phyloP scores from a whole-genome alignment of 2,113 vertebrate genomes.

The Pandion haliaetus region DNA sequence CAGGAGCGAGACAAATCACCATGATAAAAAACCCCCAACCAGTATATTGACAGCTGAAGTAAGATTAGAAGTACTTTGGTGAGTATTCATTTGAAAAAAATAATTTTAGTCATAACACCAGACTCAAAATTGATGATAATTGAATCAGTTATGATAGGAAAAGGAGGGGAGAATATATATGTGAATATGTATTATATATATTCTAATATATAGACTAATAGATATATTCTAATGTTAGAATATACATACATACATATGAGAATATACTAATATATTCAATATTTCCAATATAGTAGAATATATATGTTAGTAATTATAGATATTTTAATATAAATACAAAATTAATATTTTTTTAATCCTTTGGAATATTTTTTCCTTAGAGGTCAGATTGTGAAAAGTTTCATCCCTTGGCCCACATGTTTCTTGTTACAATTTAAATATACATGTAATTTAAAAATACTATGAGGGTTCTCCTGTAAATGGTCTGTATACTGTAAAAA shows the following conservation, averaged over 20 bases:
- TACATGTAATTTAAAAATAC: conserved; percentile 19
- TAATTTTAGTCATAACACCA: not conserved
- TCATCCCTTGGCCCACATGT: not conserved
- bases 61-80: not conserved
- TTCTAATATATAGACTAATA: not conserved
- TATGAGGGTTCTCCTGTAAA: not conserved
- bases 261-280: not conserved
- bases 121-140: not conserved
- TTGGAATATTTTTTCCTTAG: not conserved
- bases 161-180: not conserved
- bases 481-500: not conserved
- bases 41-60: not conserved
- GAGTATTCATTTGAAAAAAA: not conserved
- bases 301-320: not conserved
- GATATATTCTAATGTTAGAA: not conserved
- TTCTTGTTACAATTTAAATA: conserved; percentile 33
- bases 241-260: not conserved
- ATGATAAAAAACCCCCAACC: not conserved
- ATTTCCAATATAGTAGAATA: not conserved
- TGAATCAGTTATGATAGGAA: not conserved
- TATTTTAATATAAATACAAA: not conserved
- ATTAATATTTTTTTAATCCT: not conserved
- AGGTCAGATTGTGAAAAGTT: conserved; percentile 9
- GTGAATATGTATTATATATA: not conserved
- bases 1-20: not conserved